Percentiles rank a stretch among this genome's conserved stretches.
phyloP scores from a whole-genome alignment of 1,140 invertebrate genomes.

The Zaprionus ornatus region DNA sequence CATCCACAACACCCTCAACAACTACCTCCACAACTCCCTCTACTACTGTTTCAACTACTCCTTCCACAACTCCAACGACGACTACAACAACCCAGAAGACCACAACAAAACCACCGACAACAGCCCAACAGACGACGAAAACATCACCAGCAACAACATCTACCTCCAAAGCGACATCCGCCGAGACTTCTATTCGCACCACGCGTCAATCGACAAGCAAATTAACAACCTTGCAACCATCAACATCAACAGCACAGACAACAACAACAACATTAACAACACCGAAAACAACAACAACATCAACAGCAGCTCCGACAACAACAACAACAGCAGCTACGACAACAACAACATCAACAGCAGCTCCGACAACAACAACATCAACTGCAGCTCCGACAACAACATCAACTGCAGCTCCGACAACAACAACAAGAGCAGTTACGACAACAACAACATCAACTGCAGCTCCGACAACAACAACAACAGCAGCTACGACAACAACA shows the following conservation, averaged over 20 bases:
- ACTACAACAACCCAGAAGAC: background rate
- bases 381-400: too few relatives aligned
- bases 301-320: conserved; percentile 3
- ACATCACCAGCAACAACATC: background rate
- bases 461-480: too few relatives aligned
- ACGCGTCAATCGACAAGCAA: conserved; percentile 4
- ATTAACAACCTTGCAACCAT: background rate
- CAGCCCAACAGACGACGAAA: background rate
- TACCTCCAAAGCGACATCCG: background rate
- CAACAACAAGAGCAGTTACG: too few relatives aligned
- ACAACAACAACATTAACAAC: background rate
- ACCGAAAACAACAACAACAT: background rate
- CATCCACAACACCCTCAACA: background rate
- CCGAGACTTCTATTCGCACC: background rate
- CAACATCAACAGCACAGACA: conserved; percentile 2
- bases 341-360: too few relatives aligned
- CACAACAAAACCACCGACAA: background rate
- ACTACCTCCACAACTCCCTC: background rate
- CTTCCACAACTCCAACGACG: background rate
- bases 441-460: too few relatives aligned
- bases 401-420: too few relatives aligned
- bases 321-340: too few relatives aligned
- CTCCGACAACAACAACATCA: too few relatives aligned
- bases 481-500: too few relatives aligned
- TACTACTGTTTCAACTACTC: background rate